phyloP scores from a whole-genome alignment of 2,888 invertebrate species.

The Cheilosia pagana region DNA sequence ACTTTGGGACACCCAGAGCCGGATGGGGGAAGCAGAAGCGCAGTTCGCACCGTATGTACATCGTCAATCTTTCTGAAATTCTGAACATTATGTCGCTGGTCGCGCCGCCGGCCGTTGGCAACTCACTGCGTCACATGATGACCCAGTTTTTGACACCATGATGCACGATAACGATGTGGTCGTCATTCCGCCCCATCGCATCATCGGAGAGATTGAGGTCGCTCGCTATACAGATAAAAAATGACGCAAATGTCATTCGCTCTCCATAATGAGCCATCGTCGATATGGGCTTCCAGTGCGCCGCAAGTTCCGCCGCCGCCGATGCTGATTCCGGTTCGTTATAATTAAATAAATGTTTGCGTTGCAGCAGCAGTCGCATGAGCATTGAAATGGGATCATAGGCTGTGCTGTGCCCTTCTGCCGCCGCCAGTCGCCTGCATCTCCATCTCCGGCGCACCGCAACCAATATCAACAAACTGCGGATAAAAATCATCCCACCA shows the following conservation, averaged over 20 bases:
- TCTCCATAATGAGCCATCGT: constrained; percentile 17
- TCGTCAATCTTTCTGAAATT: constrained; percentile 52
- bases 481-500: constrained; percentile 43
- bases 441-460: constrained; percentile 21
- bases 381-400: constrained; percentile 61
- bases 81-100: constrained; percentile 35
- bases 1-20: constrained; percentile 2
- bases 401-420: constrained; percentile 32
- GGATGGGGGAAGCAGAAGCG: not conserved
- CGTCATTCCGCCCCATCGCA: constrained; percentile 26
- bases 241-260: constrained; percentile 58
- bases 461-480: constrained; percentile 60
- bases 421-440: not conserved
- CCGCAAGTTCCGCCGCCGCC: constrained; percentile 21
- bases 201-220: constrained; percentile 37
- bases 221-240: constrained; percentile 37
- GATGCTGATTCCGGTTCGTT: constrained; percentile 56
- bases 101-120: constrained; percentile 12
- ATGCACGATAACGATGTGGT: constrained; percentile 39
- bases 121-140: constrained; percentile 56
- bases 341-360: constrained; percentile 73
- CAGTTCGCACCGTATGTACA: not conserved
- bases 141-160: constrained; percentile 49
- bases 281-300: constrained; percentile 8
- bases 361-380: constrained; percentile 42